Evolutionary conservation across 1,140 invertebrate genomes (phyloP).

Genomic region (Pseudomyrmex cubaensis): DNA sequence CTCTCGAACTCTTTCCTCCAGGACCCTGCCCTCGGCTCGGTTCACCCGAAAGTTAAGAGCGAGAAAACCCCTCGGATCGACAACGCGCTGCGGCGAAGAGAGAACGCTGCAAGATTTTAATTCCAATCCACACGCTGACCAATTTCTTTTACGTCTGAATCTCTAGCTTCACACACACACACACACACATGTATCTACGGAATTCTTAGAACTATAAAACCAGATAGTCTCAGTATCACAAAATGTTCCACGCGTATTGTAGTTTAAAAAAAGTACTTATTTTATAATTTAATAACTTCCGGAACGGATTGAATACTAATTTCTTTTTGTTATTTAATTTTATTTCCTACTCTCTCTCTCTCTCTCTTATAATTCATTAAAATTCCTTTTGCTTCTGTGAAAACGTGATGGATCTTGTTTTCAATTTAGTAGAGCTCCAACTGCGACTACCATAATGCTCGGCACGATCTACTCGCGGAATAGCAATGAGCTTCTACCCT

Average conservation of each 20-base stretch:
- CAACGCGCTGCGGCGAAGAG: constrained; percentile 65
- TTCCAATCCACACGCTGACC: constrained; percentile 59
- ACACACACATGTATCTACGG: not conserved
- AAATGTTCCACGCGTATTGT: no score
- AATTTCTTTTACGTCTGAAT: constrained; percentile 66
- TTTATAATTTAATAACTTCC: constrained; percentile 12
- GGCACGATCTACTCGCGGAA: constrained; percentile 77
- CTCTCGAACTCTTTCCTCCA: constrained; percentile 75
- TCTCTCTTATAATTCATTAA: constrained; percentile 84
- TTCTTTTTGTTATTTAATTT: constrained; percentile 60
- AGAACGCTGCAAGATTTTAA: constrained; percentile 72
- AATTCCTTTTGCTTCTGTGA: constrained; percentile 83
- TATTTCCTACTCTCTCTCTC: constrained; percentile 46
- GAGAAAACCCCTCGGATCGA: constrained; percentile 78
- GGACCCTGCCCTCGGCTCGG: constrained; percentile 67
- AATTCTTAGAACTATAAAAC: constrained; percentile 17
- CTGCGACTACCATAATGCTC: constrained; percentile 80
- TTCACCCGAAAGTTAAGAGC: constrained; percentile 71
- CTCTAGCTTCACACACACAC: constrained; percentile 45
- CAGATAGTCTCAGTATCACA: not conserved
- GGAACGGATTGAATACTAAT: constrained; percentile 80
- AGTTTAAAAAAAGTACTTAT: no score
- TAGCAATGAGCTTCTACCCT: constrained; percentile 81
- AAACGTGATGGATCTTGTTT: constrained; percentile 85
- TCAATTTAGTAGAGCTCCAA: constrained; percentile 84